These are phyloP conservation scores for Todiramphus saurophagus DNA, from an alignment of 2,113 vertebrate species.

Conservation along the genomic window DNA sequence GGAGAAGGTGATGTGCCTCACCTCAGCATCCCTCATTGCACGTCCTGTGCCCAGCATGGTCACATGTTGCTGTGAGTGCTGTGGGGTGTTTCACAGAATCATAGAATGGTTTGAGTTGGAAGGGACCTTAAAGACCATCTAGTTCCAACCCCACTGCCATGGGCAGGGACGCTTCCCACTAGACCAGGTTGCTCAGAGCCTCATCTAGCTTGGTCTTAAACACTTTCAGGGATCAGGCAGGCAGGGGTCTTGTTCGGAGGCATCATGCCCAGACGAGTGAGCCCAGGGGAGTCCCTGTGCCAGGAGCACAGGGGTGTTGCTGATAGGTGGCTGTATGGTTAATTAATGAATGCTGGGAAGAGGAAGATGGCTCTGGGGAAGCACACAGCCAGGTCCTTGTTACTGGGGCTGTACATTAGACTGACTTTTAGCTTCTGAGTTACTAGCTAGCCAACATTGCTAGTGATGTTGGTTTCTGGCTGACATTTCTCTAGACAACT, in stretches of 20 bases:
- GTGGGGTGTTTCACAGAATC: neutral
- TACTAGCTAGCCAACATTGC: neutral
- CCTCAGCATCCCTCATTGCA: neutral
- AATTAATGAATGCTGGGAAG: neutral
- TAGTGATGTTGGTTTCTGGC: neutral
- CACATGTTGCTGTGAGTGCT: neutral
- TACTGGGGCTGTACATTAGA: neutral
- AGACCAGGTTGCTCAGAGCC: too few relatives aligned
- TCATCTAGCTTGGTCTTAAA: too few relatives aligned
- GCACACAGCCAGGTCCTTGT: accelerated
- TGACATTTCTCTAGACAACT: neutral
- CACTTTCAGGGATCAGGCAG: neutral
- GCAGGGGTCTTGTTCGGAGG: neutral
- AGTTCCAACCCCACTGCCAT: too few relatives aligned
- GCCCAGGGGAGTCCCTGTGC: neutral
- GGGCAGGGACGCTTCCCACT: too few relatives aligned
- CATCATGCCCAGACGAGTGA: neutral
- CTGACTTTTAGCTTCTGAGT: neutral
- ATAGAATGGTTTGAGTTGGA: too few relatives aligned
- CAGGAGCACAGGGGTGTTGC: neutral
- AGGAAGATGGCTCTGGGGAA: neutral
- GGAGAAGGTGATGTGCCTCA: neutral
- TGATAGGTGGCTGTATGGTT: neutral
- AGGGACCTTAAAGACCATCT: too few relatives aligned
- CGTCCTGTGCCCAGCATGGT: accelerated